phyloP scores from a whole-genome alignment of 2,888 invertebrate genomes.

The Druceiella hillmani region DNA sequence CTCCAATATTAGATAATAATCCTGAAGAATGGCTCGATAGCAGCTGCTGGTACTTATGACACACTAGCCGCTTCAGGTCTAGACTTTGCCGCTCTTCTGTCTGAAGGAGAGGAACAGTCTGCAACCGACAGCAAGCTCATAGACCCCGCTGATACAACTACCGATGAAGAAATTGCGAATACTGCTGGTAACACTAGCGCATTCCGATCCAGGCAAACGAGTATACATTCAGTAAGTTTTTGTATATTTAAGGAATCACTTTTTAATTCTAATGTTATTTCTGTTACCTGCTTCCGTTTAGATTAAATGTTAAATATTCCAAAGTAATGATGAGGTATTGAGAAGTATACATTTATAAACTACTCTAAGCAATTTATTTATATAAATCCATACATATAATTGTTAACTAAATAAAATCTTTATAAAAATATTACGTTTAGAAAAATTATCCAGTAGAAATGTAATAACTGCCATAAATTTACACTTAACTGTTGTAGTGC shows the following conservation, averaged over 20 bases:
- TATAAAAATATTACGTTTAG: too few species aligned
- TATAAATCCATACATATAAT: too few species aligned
- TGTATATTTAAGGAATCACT: background rate
- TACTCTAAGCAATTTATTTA: too few species aligned
- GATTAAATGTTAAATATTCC: too few species aligned
- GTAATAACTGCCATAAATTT: too few species aligned
- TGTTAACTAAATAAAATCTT: too few species aligned
- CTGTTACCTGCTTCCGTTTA: too few species aligned
- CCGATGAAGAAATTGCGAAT: constrained; percentile 18
- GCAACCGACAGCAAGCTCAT: constrained; percentile 25
- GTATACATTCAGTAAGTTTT: constrained; percentile 43
- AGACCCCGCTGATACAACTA: constrained; percentile 25
- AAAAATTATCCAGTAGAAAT: too few species aligned
- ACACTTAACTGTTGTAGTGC: too few species aligned
- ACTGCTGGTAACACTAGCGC: constrained; percentile 36
- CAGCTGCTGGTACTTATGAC: constrained; percentile 64
- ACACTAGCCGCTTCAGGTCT: constrained; percentile 67
- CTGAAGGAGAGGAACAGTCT: constrained; percentile 43
- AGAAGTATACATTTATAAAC: too few species aligned
- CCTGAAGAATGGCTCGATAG: constrained; percentile 52
- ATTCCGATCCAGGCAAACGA: constrained; percentile 46
- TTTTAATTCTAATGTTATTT: too few species aligned
- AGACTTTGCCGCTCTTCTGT: constrained; percentile 70
- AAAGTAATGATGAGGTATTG: too few species aligned
- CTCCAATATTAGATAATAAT: constrained; percentile 53